These are phyloP conservation scores for Hippoglossus stenolepis DNA, from an alignment of 2,113 vertebrate species.

Conservation along the genomic window DNA sequence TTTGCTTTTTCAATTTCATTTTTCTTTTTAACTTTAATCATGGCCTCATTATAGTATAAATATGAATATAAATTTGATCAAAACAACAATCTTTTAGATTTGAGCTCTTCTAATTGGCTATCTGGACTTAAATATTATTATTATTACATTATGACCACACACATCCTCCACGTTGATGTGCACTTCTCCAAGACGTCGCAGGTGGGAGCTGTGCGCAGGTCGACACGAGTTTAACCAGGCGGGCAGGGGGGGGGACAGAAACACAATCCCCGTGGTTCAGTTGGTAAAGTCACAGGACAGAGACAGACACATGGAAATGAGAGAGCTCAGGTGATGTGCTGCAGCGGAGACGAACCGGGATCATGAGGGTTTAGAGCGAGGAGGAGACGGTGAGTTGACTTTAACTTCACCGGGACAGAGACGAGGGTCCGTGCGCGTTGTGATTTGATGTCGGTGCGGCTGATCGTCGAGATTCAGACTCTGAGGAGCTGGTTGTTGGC, in stretches of 20 bases:
- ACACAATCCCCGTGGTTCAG: constrained; percentile 13
- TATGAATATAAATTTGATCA: too few relatives aligned
- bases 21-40: too few relatives aligned
- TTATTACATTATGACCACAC: too few relatives aligned
- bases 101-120: too few relatives aligned
- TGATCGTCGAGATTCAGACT: background rate
- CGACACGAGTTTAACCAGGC: constrained; percentile 15
- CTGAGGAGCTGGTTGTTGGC: too few relatives aligned
- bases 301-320: constrained; percentile 10
- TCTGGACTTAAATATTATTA: too few relatives aligned
- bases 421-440: background rate
- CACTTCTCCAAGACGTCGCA: constrained; percentile 71
- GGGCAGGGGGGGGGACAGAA: background rate
- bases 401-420: background rate
- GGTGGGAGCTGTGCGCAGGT: constrained; percentile 77
- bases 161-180: constrained; percentile 22
- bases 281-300: constrained; percentile 50
- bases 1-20: too few relatives aligned
- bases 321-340: background rate
- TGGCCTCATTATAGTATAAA: too few relatives aligned
- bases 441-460: background rate
- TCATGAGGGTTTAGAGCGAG: background rate
- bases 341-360: background rate
- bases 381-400: constrained; percentile 47
- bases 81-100: too few relatives aligned